A percentile compares a stretch with the other conserved stretches of the same genome.
phyloP scores from a whole-genome alignment of 2,888 invertebrate genomes.

The Drosophila birchii region DNA sequence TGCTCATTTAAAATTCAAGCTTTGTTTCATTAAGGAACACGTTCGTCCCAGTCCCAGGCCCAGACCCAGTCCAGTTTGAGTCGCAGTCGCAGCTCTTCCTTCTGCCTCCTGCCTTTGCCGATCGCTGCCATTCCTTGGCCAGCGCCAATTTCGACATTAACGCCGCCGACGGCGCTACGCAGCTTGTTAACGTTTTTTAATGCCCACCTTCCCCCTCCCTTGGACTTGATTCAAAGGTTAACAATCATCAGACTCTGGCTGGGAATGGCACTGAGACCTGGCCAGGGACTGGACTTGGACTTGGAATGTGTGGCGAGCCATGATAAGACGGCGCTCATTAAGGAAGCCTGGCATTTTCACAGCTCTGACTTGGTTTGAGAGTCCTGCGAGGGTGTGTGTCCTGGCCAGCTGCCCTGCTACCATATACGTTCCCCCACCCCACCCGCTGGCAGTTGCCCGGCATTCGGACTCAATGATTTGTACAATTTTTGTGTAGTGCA shows the following conservation, averaged over 20 bases:
- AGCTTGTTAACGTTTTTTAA: slow-evolving; percentile 77
- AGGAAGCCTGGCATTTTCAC: slow-evolving; percentile 24
- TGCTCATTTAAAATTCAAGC: slow-evolving; percentile 83
- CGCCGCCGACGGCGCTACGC: slow-evolving; percentile 78
- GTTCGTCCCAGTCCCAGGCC: slow-evolving; percentile 44
- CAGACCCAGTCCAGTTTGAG: background rate
- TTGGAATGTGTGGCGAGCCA: slow-evolving; percentile 4
- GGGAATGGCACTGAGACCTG: slow-evolving; percentile 3
- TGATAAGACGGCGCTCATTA: slow-evolving; percentile 53
- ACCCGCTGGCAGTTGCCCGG: too few species aligned
- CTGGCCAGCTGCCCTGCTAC: slow-evolving; percentile 7
- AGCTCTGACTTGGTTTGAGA: background rate
- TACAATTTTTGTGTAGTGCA: slow-evolving; percentile 56
- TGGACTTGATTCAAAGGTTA: slow-evolving; percentile 38
- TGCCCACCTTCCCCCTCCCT: slow-evolving; percentile 17
- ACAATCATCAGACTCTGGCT: slow-evolving; percentile 40
- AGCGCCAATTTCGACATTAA: slow-evolving; percentile 76
- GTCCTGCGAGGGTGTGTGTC: slow-evolving; percentile 11
- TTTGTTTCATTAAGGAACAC: slow-evolving; percentile 81
- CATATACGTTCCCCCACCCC: background rate
- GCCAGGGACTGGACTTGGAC: too few species aligned
- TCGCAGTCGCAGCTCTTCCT: background rate
- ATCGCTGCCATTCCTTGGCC: slow-evolving; percentile 39
- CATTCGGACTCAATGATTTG: slow-evolving; percentile 51
- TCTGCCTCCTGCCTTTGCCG: background rate